phyloP scores from a whole-genome alignment of 2,113 vertebrate species.

The Calonectris borealis region DNA sequence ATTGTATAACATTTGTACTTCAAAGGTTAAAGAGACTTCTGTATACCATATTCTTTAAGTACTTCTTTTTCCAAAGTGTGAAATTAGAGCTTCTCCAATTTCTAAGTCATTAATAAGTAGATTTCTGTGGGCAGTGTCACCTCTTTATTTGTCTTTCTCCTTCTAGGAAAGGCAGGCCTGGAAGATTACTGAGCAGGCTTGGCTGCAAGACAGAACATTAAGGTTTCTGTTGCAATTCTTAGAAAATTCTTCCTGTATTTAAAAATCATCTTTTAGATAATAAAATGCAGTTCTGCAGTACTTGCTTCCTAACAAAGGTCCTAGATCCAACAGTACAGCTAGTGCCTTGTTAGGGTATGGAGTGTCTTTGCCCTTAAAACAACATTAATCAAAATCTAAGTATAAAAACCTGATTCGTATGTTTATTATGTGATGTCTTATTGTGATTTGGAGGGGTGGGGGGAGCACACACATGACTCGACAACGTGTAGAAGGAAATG shows the following conservation, averaged over 20 bases:
- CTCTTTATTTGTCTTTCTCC: not conserved
- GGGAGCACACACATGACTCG: too few relatives aligned
- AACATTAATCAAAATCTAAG: not conserved
- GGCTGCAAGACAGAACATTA: not conserved
- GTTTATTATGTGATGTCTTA: not conserved
- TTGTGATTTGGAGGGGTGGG: not conserved
- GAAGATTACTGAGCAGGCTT: not conserved
- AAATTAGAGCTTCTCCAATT: not conserved
- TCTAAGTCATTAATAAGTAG: not conserved
- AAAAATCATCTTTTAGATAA: not conserved
- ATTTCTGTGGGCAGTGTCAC: not conserved
- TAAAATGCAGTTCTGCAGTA: not conserved
- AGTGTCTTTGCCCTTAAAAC: not conserved
- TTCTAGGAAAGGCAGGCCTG: not conserved
- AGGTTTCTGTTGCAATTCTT: not conserved
- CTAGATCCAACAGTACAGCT: not conserved
- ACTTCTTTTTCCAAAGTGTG: not conserved
- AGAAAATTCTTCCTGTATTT: not conserved
- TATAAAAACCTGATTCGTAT: not conserved
- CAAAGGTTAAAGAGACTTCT: not conserved
- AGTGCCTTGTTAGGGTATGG: not conserved
- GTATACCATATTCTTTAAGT: not conserved
- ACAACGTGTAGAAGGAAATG: not conserved
- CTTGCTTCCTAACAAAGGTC: not conserved
- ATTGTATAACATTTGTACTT: not conserved